phyloP scores from a whole-genome alignment of 2,113 vertebrate species.

The Apteryx mantelli region DNA sequence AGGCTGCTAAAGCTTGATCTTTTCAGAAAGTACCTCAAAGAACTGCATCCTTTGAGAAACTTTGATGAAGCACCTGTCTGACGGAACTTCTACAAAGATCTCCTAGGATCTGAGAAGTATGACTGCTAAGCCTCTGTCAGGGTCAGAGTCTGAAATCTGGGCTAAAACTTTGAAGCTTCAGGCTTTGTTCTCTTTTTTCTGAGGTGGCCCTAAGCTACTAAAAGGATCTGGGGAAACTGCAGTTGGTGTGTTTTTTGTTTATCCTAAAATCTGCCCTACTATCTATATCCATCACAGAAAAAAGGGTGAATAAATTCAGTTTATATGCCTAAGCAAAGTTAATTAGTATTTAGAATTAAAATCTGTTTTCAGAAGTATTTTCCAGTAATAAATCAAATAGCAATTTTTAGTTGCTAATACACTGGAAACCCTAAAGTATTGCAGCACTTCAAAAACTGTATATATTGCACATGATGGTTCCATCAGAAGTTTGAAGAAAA shows the following conservation, averaged over 20 bases:
- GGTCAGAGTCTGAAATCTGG: not conserved
- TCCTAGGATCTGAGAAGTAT: not conserved
- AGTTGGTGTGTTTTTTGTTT: not conserved
- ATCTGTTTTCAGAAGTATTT: not conserved
- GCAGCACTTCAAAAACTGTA: not conserved
- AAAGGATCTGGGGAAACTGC: not conserved
- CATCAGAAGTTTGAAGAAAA: not conserved
- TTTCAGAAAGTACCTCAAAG: not conserved
- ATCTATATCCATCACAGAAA: not conserved
- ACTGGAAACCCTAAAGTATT: not conserved
- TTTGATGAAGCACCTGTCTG: not conserved
- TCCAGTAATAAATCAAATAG: not conserved
- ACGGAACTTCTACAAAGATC: not conserved
- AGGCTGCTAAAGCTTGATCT: not conserved
- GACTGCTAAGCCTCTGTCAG: not conserved
- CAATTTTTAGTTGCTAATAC: not conserved
- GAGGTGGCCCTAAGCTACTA: not conserved
- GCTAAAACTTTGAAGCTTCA: not conserved
- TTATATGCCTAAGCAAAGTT: not conserved
- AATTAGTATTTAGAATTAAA: not conserved
- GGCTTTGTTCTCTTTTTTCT: not conserved
- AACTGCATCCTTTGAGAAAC: not conserved
- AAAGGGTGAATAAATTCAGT: not conserved
- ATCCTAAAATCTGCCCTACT: not conserved
- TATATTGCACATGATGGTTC: not conserved